These are phyloP conservation scores for Clarias laeviceps DNA, from an alignment of 2,797 vertebrate species.

Conservation along the genomic window DNA sequence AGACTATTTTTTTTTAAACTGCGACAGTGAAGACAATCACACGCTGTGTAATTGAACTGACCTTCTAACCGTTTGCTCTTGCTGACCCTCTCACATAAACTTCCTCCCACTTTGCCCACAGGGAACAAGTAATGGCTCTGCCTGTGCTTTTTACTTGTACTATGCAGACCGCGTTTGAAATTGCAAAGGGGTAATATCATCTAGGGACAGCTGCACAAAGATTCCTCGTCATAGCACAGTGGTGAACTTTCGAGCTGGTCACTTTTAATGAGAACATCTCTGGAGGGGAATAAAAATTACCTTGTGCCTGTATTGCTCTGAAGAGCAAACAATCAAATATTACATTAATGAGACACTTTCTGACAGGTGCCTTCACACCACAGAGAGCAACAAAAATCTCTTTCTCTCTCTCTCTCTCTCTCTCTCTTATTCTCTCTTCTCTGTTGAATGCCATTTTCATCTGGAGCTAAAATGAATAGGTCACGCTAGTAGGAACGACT, in stretches of 20 bases:
- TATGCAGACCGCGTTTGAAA: conserved; percentile 37
- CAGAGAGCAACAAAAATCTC: conserved; percentile 35
- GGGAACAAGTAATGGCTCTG: conserved; percentile 34
- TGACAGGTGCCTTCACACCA: conserved; percentile 16
- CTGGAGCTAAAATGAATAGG: conserved; percentile 43
- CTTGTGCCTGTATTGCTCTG: conserved; percentile 24
- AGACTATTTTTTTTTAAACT: conserved; percentile 49
- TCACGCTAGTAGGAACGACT: conserved; percentile 41
- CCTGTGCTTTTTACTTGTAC: conserved; percentile 37
- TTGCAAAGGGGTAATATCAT: conserved; percentile 33
- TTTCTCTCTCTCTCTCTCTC: conserved; percentile 6
- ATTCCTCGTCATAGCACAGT: conserved; percentile 38
- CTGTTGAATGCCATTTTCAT: conserved; percentile 17
- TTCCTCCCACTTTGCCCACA: conserved; percentile 48
- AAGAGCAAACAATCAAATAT: conserved; percentile 36
- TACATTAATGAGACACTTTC: conserved; percentile 42
- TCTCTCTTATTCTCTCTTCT: background rate
- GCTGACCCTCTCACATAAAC: conserved; percentile 53
- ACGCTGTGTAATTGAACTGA: conserved; percentile 65
- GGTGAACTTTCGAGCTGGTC: conserved; percentile 42
- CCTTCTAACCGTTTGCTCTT: conserved; percentile 58
- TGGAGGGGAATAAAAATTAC: conserved; percentile 24
- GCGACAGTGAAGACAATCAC: conserved; percentile 56
- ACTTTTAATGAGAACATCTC: conserved; percentile 53
- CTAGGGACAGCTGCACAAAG: conserved; percentile 45